A percentile compares a stretch with the other conserved stretches of the same genome.
phyloP scores from a whole-genome alignment of 2,797 vertebrate species.

The Channa striata region DNA sequence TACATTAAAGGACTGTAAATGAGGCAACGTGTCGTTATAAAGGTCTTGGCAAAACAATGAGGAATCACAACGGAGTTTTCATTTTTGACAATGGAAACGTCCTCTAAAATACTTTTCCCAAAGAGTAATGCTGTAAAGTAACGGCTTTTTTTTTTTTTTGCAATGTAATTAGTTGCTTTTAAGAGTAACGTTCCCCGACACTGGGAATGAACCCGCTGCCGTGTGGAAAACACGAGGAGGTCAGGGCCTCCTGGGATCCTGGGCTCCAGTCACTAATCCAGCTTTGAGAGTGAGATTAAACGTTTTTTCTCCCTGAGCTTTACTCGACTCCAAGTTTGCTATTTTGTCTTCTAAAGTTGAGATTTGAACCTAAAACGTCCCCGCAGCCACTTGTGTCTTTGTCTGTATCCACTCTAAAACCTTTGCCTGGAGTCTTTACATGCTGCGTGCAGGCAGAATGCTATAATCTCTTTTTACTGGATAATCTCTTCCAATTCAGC shows the following conservation, averaged over 20 bases:
- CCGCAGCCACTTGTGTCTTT: slow-evolving; percentile 26
- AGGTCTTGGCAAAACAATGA: too few relatives aligned
- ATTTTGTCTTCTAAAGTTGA: slow-evolving; percentile 37
- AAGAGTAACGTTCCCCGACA: too few relatives aligned
- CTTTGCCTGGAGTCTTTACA: slow-evolving; percentile 39
- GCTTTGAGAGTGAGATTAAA: slow-evolving; percentile 4
- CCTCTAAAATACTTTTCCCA: too few relatives aligned
- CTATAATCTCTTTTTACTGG: slow-evolving; percentile 65
- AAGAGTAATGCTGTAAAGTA: too few relatives aligned
- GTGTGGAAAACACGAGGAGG: not conserved
- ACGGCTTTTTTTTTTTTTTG: too few relatives aligned
- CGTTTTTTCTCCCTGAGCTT: not conserved
- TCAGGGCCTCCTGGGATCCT: not conserved
- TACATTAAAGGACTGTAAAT: too few relatives aligned
- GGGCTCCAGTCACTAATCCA: slow-evolving; percentile 16
- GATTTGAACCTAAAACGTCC: slow-evolving; percentile 44
- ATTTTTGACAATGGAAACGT: too few relatives aligned
- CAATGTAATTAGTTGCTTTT: too few relatives aligned
- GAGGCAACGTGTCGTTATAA: too few relatives aligned
- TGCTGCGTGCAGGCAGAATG: slow-evolving; percentile 5
- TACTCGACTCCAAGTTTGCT: slow-evolving; percentile 30
- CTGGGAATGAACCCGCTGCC: too few relatives aligned
- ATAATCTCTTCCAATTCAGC: slow-evolving; percentile 64
- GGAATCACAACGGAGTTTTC: too few relatives aligned
- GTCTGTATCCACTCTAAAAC: slow-evolving; percentile 42